Base-by-base conservation (phyloP, 2,888 invertebrate genomes). In the Microctonus aethiopoides region DNA sequence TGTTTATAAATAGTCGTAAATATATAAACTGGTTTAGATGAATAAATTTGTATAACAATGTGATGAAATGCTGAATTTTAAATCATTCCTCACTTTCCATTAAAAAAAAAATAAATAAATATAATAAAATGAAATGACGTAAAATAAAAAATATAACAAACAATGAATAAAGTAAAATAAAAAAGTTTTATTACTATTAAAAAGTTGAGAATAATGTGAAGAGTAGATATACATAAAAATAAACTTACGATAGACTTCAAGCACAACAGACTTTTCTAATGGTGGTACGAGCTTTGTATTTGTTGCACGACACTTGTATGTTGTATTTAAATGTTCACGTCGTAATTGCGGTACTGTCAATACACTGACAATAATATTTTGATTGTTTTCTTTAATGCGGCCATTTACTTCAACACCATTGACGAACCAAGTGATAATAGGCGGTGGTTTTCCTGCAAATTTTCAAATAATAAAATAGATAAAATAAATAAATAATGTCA, bases 221-320 rank as follows among this genome's bases (percentile, higher is more conserved):
- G 56, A 5, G 56, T n/a, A 4, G 4, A 51, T 16, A 26, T 29
- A 11, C 26, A 29, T 22, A 16, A 24, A 34, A 29, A 16, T 34
- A 65, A 78, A 93, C 95, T 93, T 87, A 95, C 95, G 88, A 83
- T 94, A 91, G 89, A 96, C 91, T 86, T 95, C 95, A 79, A 95
- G 89, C 79, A 94, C 90, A 78, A 95, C 93, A 75, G 92, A 93
- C 84, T 93, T 93, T 86, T 95, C 95, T 68, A 93, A 91, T 7
- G 96, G 95, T 83, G 93, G 91, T 85, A 94, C 94, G 72, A 95
- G 91, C 86, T 95, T 94, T 56, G 95, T 95, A 85, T 96, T 96
- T 70, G 93, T 92, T 11, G 95, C 95, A 86, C 94, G 92, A 84
- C 96, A 96, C 86, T 93, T 94, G 88, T 93, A 95, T 36, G 94